phyloP scores from a whole-genome alignment of 2,113 vertebrate species.

The Thermophis baileyi region DNA sequence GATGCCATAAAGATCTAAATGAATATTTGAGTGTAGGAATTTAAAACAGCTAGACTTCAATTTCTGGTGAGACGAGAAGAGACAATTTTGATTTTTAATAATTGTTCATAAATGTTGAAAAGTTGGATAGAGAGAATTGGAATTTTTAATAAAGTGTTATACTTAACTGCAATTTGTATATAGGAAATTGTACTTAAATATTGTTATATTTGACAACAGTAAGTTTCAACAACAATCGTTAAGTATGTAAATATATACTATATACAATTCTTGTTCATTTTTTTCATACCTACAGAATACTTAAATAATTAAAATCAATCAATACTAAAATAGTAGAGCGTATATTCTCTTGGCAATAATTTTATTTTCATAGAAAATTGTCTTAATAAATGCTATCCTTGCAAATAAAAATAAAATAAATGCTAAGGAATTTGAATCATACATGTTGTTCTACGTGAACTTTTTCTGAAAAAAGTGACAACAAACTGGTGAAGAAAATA shows the following conservation, averaged over 20 bases:
- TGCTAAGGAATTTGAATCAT: neutral
- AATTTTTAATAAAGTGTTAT: neutral
- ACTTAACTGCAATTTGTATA: neutral
- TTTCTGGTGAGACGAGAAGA: neutral
- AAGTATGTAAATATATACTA: neutral
- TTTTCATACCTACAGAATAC: neutral
- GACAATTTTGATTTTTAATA: neutral
- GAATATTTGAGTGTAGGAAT: neutral
- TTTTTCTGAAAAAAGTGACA: neutral
- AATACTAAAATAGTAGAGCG: neutral
- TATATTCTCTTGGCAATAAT: neutral
- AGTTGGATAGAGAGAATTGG: neutral
- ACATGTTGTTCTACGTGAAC: neutral
- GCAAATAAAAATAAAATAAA: neutral
- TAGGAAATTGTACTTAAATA: neutral
- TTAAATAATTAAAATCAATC: neutral
- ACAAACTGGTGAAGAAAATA: neutral
- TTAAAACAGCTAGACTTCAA: neutral
- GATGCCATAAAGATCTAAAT: neutral
- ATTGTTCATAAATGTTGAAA: neutral
- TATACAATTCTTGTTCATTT: neutral
- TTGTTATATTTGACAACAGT: neutral
- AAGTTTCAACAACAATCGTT: neutral
- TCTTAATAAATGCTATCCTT: neutral
- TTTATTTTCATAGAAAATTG: neutral